Evolutionary conservation across 2,113 vertebrate species (phyloP).

Genomic region (Lycaon pictus): DNA sequence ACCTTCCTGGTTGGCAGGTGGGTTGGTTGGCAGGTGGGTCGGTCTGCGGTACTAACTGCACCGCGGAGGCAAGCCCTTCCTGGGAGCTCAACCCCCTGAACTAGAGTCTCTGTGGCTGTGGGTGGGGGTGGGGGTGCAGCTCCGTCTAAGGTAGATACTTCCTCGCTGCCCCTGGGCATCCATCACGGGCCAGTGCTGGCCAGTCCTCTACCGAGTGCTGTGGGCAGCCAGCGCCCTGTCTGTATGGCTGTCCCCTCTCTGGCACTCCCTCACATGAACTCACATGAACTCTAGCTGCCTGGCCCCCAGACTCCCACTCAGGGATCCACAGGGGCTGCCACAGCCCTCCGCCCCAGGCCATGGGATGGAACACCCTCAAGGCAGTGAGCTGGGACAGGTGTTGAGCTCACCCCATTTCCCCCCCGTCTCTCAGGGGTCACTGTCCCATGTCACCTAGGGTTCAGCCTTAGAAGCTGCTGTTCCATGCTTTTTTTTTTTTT

Average conservation of each 20-base stretch:
- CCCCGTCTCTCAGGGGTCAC: background rate
- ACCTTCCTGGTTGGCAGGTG: background rate
- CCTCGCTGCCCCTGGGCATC: background rate
- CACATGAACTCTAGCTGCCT: rapidly evolving
- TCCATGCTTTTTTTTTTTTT: background rate
- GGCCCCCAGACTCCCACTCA: background rate
- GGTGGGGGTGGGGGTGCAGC: rapidly evolving
- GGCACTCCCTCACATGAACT: background rate
- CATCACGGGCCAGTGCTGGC: rapidly evolving
- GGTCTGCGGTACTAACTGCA: background rate
- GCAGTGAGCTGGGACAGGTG: rapidly evolving
- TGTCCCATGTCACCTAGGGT: rapidly evolving
- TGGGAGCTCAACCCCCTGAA: background rate
- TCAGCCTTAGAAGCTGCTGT: background rate
- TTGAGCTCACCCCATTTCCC: rapidly evolving
- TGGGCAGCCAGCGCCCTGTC: rapidly evolving
- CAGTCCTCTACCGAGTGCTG: rapidly evolving
- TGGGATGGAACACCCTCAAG: background rate
- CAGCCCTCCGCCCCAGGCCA: too few species aligned
- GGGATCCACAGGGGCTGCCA: too few species aligned
- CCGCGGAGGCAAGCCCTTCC: background rate
- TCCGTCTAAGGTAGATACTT: background rate
- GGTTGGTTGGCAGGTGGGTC: background rate
- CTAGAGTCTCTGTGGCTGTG: background rate
- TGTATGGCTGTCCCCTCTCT: too few species aligned